Percentiles rank a stretch among this genome's conserved stretches.
Conservation (phyloP, 2,113 vertebrate genomes). For the Laterallus jamaicensis region DNA sequence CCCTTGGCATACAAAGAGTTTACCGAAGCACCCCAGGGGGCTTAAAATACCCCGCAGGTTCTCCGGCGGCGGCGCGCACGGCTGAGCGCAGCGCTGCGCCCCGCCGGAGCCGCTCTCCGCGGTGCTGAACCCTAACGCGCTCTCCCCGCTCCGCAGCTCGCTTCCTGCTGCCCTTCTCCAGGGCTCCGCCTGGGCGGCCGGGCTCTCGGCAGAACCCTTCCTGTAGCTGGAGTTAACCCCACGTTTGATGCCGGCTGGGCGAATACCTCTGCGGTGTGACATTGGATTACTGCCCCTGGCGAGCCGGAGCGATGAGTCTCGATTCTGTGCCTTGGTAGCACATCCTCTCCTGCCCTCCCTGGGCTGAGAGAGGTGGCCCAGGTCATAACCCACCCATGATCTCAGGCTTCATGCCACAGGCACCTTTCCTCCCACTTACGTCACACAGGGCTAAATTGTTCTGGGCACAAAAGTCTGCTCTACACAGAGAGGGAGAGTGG, state of each 20-base stretch:
- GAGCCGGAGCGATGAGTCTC: neutral
- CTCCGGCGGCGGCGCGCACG: neutral
- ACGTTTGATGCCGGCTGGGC: neutral
- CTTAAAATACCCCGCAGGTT: neutral
- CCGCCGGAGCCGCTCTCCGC: neutral
- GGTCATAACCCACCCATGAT: neutral
- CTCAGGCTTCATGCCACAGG: neutral
- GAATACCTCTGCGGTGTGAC: neutral
- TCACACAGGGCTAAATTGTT: neutral
- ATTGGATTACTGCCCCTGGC: neutral
- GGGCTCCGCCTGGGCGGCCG: neutral
- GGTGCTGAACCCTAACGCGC: neutral
- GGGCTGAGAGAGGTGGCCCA: neutral
- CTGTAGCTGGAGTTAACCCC: neutral
- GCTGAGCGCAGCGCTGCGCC: neutral
- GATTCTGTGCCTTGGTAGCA: neutral
- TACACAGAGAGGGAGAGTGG: too few species aligned
- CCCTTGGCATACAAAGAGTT: neutral
- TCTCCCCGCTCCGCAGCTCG: neutral
- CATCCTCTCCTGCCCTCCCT: neutral
- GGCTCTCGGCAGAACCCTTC: neutral
- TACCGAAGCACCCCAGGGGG: neutral
- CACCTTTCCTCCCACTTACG: neutral
- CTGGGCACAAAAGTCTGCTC: too few species aligned
- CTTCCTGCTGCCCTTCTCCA: neutral